These are phyloP conservation scores for Nannobrachium achirus DNA, from an alignment of 2,113 vertebrate species.

Conservation along the genomic window DNA sequence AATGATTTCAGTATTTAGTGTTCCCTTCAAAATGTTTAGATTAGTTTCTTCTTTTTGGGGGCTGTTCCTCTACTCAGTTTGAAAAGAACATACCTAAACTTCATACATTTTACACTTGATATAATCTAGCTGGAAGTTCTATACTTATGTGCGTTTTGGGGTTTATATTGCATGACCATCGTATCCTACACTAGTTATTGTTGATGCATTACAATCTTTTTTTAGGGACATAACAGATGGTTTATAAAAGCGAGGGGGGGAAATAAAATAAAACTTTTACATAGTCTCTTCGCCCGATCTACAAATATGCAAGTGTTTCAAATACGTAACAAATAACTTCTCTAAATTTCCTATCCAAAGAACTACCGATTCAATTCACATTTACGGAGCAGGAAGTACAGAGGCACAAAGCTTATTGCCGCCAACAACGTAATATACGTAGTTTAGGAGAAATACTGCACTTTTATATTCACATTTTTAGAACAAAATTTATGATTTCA, in stretches of 20 bases:
- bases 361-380: conserved; percentile 54
- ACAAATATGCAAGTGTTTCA: conserved; percentile 29
- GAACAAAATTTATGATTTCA: conserved; percentile 1
- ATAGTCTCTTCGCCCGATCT: conserved; percentile 1
- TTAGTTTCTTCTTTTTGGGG: conserved; percentile 14
- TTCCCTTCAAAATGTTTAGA: conserved; percentile 31
- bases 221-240: conserved; percentile 32
- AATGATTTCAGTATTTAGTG: background rate
- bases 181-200: conserved; percentile 26
- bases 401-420: conserved; percentile 72
- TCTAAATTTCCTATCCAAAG: conserved; percentile 39
- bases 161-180: conserved; percentile 58
- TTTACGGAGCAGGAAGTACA: conserved; percentile 53
- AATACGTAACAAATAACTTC: conserved; percentile 35
- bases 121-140: background rate
- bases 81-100: conserved; percentile 1
- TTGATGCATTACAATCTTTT: conserved; percentile 31
- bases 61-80: conserved; percentile 25
- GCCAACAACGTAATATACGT: conserved; percentile 28
- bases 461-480: conserved; percentile 40
- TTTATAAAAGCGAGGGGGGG: no score
- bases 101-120: conserved; percentile 33
- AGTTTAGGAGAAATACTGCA: conserved; percentile 41
- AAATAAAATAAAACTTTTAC: background rate
- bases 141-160: conserved; percentile 63